Percentiles rank a stretch among this genome's conserved stretches.
These are phyloP conservation scores for Prolemur simus DNA, from an alignment of 2,113 vertebrate species.

Conservation along the genomic window DNA sequence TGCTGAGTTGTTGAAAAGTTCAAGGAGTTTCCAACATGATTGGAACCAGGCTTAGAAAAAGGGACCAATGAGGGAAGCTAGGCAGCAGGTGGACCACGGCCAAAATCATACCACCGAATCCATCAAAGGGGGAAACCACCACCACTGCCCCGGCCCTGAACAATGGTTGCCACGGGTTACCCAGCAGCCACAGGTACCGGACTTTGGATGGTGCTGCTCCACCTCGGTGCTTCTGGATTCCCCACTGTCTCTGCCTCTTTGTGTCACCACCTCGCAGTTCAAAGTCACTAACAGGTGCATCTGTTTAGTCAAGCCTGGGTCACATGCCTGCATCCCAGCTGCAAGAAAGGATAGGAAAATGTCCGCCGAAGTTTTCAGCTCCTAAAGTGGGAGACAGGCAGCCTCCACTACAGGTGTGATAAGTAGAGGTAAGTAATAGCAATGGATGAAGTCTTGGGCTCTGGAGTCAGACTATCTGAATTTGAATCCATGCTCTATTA, in stretches of 20 bases:
- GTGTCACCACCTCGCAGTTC: neutral
- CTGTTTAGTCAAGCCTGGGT: neutral
- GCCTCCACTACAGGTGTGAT: neutral
- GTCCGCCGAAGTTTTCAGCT: neutral
- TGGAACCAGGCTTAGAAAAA: neutral
- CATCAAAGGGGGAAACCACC: neutral
- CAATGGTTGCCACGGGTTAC: neutral
- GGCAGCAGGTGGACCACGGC: neutral
- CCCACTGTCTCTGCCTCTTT: neutral
- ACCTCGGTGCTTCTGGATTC: neutral
- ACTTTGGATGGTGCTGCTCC: neutral
- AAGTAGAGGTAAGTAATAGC: neutral
- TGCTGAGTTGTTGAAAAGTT: neutral
- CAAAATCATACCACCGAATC: neutral
- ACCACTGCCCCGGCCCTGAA: no score
- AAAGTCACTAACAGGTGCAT: neutral
- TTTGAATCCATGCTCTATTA: neutral
- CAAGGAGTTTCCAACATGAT: neutral
- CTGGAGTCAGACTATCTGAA: neutral
- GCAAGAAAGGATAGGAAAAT: neutral
- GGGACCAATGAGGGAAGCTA: neutral
- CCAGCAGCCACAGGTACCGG: neutral
- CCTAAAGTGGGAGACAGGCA: neutral
- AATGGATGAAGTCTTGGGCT: constrained; percentile 8
- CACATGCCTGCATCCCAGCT: neutral